Evolutionary conservation across 2,797 vertebrate genomes (phyloP).

Genomic region (Enteromius anoplus): DNA sequence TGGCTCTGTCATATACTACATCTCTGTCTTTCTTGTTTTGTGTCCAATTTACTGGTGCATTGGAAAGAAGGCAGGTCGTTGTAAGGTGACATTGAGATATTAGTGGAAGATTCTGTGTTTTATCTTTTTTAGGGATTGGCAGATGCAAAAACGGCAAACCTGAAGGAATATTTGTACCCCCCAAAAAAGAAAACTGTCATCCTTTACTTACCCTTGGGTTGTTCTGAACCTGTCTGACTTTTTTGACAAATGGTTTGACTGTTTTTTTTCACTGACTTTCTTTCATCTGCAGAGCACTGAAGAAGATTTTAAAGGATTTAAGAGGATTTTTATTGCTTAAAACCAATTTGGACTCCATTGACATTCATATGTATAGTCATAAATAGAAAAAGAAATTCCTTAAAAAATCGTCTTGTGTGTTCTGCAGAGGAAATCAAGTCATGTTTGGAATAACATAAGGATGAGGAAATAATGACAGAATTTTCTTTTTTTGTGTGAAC

Average conservation of each 20-base stretch:
- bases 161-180: not conserved
- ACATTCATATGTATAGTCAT: not conserved
- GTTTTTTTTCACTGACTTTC: not conserved
- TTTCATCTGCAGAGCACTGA: not conserved
- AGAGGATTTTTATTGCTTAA: not conserved
- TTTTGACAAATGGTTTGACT: not conserved
- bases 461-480: not conserved
- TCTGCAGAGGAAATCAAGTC: not conserved
- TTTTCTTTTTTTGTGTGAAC: not conserved
- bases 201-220: not conserved
- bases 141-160: not conserved
- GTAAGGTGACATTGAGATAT: conserved; percentile 24
- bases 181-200: not conserved
- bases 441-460: not conserved
- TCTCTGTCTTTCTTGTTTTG: conserved; percentile 54
- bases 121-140: not conserved
- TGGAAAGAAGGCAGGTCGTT: not conserved
- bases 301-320: not conserved
- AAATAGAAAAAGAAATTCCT: not conserved
- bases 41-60: conserved; percentile 57
- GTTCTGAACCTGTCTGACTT: not conserved
- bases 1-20: conserved; percentile 43
- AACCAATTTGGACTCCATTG: not conserved
- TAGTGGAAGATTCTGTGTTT: not conserved
- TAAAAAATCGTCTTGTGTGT: not conserved